Evolutionary conservation across 2,797 vertebrate genomes (phyloP).

Genomic region (Alectoris magna): DNA sequence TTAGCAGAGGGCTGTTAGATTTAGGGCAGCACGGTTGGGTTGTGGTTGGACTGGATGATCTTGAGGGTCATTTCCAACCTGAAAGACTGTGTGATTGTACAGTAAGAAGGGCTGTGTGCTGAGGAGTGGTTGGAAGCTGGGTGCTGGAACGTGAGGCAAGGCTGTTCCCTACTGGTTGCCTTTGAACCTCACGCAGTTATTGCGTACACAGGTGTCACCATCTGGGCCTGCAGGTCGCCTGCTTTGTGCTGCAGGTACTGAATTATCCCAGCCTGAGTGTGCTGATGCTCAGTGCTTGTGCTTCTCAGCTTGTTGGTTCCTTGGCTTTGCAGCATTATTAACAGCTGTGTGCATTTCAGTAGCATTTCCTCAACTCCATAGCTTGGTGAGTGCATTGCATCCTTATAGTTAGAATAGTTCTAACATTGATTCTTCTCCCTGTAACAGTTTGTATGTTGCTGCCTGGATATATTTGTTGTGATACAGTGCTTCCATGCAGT

Average conservation of each 20-base stretch:
- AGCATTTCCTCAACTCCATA: background rate
- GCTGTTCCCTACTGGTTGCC: background rate
- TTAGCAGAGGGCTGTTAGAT: no score
- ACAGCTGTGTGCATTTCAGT: background rate
- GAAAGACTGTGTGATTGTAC: no score
- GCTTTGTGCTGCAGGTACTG: background rate
- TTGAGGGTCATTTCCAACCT: no score
- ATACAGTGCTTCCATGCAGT: background rate
- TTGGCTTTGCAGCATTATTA: background rate
- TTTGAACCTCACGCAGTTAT: background rate
- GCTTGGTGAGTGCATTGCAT: background rate
- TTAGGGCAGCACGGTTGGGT: no score
- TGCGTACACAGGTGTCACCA: background rate
- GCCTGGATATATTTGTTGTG: constrained; percentile 17
- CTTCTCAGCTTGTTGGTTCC: background rate
- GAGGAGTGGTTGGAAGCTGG: background rate
- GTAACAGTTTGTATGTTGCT: background rate
- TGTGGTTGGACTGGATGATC: no score
- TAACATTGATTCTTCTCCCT: background rate
- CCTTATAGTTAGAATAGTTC: background rate
- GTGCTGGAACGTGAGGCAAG: background rate
- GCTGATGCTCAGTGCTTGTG: background rate
- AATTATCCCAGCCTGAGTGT: background rate
- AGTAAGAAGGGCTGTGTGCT: background rate
- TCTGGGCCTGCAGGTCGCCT: background rate